Evolutionary conservation across 2,797 vertebrate genomes (phyloP).

Genomic region (Pogoniulus pusillus): DNA sequence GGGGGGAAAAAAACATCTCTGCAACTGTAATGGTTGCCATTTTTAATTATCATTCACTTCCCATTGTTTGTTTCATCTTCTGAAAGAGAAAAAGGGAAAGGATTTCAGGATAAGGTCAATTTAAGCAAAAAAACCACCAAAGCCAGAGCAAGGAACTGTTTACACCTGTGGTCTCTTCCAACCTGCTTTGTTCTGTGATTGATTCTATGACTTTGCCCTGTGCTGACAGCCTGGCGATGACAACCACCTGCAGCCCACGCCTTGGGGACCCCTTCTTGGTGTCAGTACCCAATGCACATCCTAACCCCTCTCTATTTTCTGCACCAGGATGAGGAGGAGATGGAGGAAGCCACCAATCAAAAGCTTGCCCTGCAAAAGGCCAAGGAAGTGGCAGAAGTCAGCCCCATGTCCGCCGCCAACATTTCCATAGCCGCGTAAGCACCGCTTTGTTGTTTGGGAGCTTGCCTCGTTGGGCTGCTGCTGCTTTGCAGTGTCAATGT

Average conservation of each 20-base stretch:
- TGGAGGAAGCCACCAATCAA: conserved; percentile 95
- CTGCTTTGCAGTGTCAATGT: not conserved
- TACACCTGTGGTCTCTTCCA: not conserved
- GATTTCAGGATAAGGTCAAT: not conserved
- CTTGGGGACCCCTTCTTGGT: not conserved
- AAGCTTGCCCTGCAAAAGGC: conserved; percentile 94
- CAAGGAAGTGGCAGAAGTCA: conserved; percentile 97
- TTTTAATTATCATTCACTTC: not conserved
- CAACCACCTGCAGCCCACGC: fast-evolving
- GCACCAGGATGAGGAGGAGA: conserved; percentile 92
- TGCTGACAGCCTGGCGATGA: fast-evolving
- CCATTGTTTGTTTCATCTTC: not conserved
- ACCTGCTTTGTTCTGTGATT: too few relatives aligned
- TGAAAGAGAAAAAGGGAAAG: not conserved
- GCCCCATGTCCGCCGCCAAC: conserved; percentile 93
- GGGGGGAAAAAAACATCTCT: not conserved
- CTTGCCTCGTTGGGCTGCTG: not conserved
- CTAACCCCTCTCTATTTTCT: not conserved
- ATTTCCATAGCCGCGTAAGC: conserved; percentile 96
- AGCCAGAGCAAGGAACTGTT: not conserved
- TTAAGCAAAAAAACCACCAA: not conserved
- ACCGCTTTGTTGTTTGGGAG: not conserved
- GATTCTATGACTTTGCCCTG: not conserved
- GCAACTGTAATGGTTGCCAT: not conserved
- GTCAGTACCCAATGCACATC: fast-evolving